Evolutionary conservation across 2,888 invertebrate species (phyloP).

Genomic region (Amblyjoppa fuscipennis): DNA sequence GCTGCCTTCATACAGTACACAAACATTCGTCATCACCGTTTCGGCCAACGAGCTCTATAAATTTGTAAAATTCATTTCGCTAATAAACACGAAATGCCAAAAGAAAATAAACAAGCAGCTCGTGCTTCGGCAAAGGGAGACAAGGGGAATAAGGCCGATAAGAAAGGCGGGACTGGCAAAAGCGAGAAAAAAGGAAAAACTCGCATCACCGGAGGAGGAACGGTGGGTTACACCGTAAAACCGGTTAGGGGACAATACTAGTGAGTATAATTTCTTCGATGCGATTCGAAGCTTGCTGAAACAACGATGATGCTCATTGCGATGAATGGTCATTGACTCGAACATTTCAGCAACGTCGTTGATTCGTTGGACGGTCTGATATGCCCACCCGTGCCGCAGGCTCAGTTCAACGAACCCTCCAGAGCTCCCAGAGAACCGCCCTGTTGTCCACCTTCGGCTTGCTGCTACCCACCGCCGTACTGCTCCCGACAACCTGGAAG

Average conservation of each 20-base stretch:
- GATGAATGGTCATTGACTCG: background rate
- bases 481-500: conserved; percentile 67
- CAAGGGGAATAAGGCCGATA: conserved; percentile 4
- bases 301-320: background rate
- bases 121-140: background rate
- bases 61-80: conserved; percentile 15
- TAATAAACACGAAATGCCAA: conserved; percentile 51
- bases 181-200: conserved; percentile 42
- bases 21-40: conserved; percentile 46
- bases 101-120: conserved; percentile 30
- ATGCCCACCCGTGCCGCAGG: conserved; percentile 58
- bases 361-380: conserved; percentile 65
- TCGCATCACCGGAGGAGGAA: conserved; percentile 55
- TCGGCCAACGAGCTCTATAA: conserved; percentile 48
- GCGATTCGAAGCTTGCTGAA: background rate
- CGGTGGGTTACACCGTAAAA: conserved; percentile 60
- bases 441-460: conserved; percentile 63
- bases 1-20: conserved; percentile 32
- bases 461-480: conserved; percentile 64
- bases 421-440: conserved; percentile 62
- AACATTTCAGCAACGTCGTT: conserved; percentile 67
- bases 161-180: conserved; percentile 1
- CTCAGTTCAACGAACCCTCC: conserved; percentile 52
- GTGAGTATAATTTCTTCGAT: conserved; percentile 41
- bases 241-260: conserved; percentile 64